Conservation (phyloP, 2,113 vertebrate genomes). For the Aptenodytes patagonicus region DNA sequence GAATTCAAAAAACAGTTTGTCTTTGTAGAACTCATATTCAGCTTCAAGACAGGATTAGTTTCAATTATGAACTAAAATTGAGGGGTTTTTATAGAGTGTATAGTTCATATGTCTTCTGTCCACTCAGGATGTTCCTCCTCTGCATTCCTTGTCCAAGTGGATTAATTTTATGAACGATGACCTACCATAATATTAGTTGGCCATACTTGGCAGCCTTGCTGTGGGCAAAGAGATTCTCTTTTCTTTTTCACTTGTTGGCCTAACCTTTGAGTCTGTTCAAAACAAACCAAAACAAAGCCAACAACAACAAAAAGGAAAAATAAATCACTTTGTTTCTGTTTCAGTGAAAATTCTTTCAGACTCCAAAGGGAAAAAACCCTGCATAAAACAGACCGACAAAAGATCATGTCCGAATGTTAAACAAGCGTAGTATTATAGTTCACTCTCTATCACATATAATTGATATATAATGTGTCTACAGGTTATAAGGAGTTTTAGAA, state of each 20-base stretch:
- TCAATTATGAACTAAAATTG: neutral
- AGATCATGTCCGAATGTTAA: neutral
- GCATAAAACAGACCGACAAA: neutral
- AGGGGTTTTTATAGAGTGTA: accelerated
- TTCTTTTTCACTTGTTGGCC: neutral
- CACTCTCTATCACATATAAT: neutral
- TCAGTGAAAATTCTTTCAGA: neutral
- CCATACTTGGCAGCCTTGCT: neutral
- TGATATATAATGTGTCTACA: neutral
- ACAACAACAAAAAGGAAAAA: neutral
- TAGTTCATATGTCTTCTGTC: neutral
- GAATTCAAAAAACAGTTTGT: neutral
- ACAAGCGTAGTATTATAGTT: neutral
- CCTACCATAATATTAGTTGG: neutral
- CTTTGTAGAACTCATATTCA: neutral
- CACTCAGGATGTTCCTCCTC: neutral
- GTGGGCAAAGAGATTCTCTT: neutral
- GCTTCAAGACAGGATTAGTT: neutral
- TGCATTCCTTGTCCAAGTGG: neutral
- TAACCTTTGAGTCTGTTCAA: neutral
- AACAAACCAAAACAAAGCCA: neutral
- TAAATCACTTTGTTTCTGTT: neutral
- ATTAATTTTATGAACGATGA: neutral
- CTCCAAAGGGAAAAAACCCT: neutral
- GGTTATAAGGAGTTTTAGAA: neutral